Conservation (phyloP, 2,797 vertebrate species). For the Gila robusta region DNA sequence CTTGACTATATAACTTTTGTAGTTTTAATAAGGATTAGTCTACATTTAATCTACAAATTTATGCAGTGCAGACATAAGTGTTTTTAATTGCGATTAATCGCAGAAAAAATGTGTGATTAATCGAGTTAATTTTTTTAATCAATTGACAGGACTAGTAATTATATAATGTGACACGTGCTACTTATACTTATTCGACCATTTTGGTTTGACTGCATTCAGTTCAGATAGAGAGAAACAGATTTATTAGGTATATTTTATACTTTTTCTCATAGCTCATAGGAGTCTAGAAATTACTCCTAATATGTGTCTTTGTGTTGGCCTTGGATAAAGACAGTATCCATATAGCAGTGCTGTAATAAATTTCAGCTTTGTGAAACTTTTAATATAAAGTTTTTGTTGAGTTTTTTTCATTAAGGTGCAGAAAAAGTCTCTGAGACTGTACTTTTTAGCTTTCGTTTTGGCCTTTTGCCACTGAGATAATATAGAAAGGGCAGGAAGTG, state of each 20-base stretch:
- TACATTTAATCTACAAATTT: too few species aligned
- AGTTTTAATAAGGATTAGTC: too few species aligned
- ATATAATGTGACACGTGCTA: not conserved
- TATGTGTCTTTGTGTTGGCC: slow-evolving; percentile 21
- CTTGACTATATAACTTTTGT: too few species aligned
- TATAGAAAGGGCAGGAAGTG: slow-evolving; percentile 3
- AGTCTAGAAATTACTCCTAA: slow-evolving; percentile 9
- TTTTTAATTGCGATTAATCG: too few species aligned
- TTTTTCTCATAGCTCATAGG: not conserved
- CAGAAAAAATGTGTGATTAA: too few species aligned
- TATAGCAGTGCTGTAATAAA: slow-evolving; percentile 5
- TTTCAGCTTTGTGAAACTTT: slow-evolving; percentile 33
- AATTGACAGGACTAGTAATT: too few species aligned
- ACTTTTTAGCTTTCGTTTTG: not conserved
- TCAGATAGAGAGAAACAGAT: not conserved
- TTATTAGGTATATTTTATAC: not conserved
- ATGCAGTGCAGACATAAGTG: too few species aligned
- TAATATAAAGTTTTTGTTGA: slow-evolving; percentile 24
- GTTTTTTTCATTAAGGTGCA: slow-evolving; percentile 23
- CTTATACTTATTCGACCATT: not conserved
- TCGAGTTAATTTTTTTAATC: too few species aligned
- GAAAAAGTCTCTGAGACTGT: slow-evolving; percentile 32
- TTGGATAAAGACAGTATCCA: slow-evolving; percentile 8
- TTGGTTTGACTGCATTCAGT: not conserved
- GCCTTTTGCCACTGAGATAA: not conserved